Evolutionary conservation across 2,797 vertebrate species (phyloP).

Genomic region (Phaenicophaeus curvirostris): DNA sequence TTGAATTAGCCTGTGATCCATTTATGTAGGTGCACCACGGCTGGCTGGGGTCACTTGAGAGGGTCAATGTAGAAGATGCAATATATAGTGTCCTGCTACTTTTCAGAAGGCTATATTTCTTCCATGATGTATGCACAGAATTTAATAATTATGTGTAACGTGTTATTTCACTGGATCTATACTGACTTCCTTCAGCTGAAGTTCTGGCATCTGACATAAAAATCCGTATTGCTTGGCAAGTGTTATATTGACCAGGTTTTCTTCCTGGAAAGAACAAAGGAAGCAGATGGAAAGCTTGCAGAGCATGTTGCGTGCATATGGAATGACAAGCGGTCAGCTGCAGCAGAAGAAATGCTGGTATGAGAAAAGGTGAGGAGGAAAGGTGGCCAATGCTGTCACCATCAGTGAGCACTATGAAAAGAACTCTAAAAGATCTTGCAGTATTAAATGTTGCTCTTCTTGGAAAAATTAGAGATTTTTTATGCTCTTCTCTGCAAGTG

Average conservation of each 20-base stretch:
- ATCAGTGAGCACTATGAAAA: neutral
- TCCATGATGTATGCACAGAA: neutral
- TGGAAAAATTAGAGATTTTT: neutral
- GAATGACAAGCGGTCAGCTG: neutral
- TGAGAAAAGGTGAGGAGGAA: neutral
- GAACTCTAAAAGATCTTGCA: neutral
- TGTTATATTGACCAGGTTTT: neutral
- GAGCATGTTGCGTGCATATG: neutral
- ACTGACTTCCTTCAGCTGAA: neutral
- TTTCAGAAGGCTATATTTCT: neutral
- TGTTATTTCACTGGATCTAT: neutral
- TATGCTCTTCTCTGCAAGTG: neutral
- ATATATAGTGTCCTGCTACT: neutral
- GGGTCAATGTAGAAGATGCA: neutral
- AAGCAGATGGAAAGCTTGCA: neutral
- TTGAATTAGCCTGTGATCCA: neutral
- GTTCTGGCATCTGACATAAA: neutral
- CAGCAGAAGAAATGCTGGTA: neutral
- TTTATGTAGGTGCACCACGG: neutral
- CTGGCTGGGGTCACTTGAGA: neutral
- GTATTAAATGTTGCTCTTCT: neutral
- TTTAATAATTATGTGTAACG: neutral
- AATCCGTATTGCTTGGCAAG: neutral
- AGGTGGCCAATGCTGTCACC: accelerated
- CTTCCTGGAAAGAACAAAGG: neutral